Base-by-base conservation (phyloP, 2,113 vertebrate species). In the Dicentrarchus labrax region DNA sequence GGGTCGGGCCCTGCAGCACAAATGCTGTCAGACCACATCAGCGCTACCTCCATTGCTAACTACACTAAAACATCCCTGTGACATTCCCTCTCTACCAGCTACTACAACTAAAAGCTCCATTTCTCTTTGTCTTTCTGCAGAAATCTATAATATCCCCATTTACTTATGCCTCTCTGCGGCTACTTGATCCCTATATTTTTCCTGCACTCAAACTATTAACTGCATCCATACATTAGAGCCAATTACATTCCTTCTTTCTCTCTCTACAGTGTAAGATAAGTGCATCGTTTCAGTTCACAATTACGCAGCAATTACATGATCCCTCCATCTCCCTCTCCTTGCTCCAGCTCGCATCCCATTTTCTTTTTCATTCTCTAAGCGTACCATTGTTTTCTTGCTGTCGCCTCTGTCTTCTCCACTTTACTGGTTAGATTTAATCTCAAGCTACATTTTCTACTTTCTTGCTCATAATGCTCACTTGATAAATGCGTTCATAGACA, bases 21-120 rank as follows among this genome's bases (percentile, higher is more conserved):
- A 87, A 91, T 60, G 51, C 77, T 88, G 88, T 82, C 88, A 90
- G 77, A 85, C 62, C 67, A 74, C 59, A 88, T 88, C 78, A 67
- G 68, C 76, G 73, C 75, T 73, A 24, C 51, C 82, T 87, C 74
- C 70, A 69, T 88, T 70, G 60, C 53, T 7, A 59, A 62, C 80
- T 81, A 74, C 45, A 47, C 60, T 57, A 12, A 50, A 77, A 81
- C 54, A 78, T 86, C 47, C 54, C 54, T 64, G 47, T 51, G 86
- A 70, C 70, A 51, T 68, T 80, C 47, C 9, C 21, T 36, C 65
- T 77, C 36, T 17, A 59, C 62, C 22, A 12, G 59, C 70, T 75
- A 73, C 41, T 43, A 80, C 53, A 57, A 54, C 71, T 57, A 70
- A 54, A 64, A 82, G 9, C 11, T 83, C n/a, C 56, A 79, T 78